Evolutionary conservation across 2,888 invertebrate genomes (phyloP), one percentile per base, ranked within the genome.

Genomic region (Agrilus cyanescens): DNA sequence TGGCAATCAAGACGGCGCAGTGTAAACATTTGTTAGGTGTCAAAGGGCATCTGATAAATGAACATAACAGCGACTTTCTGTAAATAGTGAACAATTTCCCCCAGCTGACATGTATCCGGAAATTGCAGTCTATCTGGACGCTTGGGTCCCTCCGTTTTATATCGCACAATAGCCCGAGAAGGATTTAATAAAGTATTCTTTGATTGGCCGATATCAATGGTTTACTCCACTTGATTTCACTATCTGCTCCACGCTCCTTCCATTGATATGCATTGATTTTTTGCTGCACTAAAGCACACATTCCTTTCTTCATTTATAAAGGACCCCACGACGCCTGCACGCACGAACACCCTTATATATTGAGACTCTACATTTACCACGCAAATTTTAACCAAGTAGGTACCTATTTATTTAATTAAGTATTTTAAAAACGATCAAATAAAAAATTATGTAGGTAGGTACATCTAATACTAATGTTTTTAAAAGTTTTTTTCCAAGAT

Each of bases 41-140:
- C 44, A 45, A 48, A 47, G 37, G 47, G 53, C 49, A 50, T 41
- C 53, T 60, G 60, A 60, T 58, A 57, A 60, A 60, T 60, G 58
- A 54, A 53, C 56, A 59, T 60, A 62, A 61, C 59, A 55, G 58
- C 46, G 57, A 62, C 57, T 63, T 63, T 64, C 64, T 64, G 64
- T 61, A 25, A 25, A 25, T 25, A 62, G 58, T 62, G 63, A 58
- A 61, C 63, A 64, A 65, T 65, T 64, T 63, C 62, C 64, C 61
- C 56, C 53, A 56, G 57, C 58, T 65, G 65, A 66, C 65, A 60
- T 65, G 66, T 65, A 61, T 61, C 62, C 63, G 67, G 67, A 67
- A 66, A 67, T 67, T 67, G 66, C 65, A 64, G 67, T 65, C 66
- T 65, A 64, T 65, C 64, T 62, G 61, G 52, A 52, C 47, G 47